Conservation (phyloP, 2,888 invertebrate species). For the Lepidochitona cinerea region DNA sequence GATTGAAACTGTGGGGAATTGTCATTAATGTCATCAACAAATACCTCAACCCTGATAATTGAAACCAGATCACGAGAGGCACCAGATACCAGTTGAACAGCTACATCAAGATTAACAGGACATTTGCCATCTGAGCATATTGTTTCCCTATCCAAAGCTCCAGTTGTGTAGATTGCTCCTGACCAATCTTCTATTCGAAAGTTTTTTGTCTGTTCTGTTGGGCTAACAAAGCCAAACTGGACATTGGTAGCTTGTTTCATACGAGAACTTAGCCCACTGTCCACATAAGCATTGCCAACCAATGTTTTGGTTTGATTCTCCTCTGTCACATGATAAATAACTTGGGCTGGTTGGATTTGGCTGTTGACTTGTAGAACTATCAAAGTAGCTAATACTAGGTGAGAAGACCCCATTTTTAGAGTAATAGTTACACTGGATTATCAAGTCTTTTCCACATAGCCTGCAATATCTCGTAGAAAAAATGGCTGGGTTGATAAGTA, state of each 20-base stretch:
- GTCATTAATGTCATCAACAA: slow-evolving; percentile 4
- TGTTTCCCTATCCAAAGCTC: not conserved
- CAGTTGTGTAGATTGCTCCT: slow-evolving; percentile 6
- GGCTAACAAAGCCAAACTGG: not conserved
- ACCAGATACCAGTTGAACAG: not conserved
- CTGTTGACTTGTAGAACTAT: too few species aligned
- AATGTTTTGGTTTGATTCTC: not conserved
- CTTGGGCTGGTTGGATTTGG: not conserved
- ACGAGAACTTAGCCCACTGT: not conserved
- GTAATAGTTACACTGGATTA: too few species aligned
- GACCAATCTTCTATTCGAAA: slow-evolving; percentile 10
- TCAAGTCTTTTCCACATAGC: too few species aligned
- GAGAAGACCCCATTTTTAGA: too few species aligned
- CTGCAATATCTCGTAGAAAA: too few species aligned
- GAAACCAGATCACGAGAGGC: not conserved
- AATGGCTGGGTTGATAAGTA: too few species aligned
- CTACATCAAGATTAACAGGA: not conserved
- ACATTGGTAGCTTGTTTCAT: not conserved
- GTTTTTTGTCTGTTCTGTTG: not conserved
- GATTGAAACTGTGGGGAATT: not conserved
- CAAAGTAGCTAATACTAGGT: too few species aligned
- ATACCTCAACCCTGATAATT: not conserved
- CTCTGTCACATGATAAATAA: not conserved
- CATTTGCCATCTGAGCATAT: not conserved
- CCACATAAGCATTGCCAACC: not conserved